phyloP scores from a whole-genome alignment of 64 coral and sea anemone genomes.

The Stichodactyla mertensii region DNA sequence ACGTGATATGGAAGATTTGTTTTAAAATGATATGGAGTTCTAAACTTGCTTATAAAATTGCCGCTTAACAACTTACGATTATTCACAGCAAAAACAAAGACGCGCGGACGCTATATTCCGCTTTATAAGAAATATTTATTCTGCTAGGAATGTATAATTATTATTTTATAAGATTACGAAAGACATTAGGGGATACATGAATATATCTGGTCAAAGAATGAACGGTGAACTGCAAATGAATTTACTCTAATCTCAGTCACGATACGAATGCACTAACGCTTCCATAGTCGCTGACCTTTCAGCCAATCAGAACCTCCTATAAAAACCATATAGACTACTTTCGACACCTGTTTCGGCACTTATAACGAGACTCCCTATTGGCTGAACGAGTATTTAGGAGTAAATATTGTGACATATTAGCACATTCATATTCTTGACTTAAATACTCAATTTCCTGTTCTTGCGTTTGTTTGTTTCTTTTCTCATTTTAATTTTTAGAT shows the following conservation, averaged over 20 bases:
- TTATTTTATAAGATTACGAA: background rate
- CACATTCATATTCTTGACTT: slow-evolving; percentile 5
- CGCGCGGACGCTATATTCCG: background rate
- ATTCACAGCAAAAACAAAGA: background rate
- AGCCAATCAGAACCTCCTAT: slow-evolving; percentile 55
- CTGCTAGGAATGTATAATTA: background rate
- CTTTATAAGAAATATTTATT: background rate
- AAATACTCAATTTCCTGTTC: background rate
- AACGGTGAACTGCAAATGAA: background rate
- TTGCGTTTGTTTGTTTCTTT: background rate
- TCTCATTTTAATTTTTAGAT: background rate
- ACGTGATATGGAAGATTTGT: background rate
- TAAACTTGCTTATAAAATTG: background rate
- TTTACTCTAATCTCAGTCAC: slow-evolving; percentile 12
- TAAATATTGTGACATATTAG: slow-evolving; percentile 17
- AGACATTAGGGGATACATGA: background rate
- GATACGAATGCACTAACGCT: slow-evolving; percentile 11
- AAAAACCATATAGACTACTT: slow-evolving; percentile 22
- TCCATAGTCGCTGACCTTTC: slow-evolving; percentile 20
- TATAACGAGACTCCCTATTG: slow-evolving; percentile 47
- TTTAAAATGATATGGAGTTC: background rate
- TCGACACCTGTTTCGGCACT: slow-evolving; percentile 56
- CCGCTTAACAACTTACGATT: slow-evolving; percentile 14
- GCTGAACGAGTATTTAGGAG: slow-evolving; percentile 22
- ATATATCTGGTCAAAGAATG: background rate